Conservation (phyloP, 2,797 vertebrate species). For the Gephyroberyx darwinii region DNA sequence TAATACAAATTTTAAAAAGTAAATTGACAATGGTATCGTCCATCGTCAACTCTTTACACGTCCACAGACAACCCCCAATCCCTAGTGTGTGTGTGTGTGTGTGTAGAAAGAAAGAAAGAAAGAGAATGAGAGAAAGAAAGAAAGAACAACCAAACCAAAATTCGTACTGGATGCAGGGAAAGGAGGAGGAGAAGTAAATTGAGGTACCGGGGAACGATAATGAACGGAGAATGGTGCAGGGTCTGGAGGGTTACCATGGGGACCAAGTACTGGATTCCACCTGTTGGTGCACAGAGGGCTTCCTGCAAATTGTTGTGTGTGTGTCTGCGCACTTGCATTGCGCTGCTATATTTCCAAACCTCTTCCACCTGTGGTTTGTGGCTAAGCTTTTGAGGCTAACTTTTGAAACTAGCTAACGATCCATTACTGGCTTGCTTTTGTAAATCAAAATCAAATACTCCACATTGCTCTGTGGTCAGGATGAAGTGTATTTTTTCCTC, state of each 20-base stretch:
- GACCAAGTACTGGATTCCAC: no score
- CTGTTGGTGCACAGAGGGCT: no score
- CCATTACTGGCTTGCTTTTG: not conserved
- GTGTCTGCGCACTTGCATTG: not conserved
- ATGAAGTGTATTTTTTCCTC: constrained; percentile 4
- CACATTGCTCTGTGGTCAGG: not conserved
- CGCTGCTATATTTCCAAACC: not conserved
- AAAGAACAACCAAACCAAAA: no score
- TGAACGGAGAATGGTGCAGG: constrained; percentile 13
- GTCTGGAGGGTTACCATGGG: constrained; percentile 21
- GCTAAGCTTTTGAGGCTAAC: not conserved
- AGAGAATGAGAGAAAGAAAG: no score
- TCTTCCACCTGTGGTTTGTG: not conserved
- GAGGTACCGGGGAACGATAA: not conserved
- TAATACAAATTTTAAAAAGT: no score
- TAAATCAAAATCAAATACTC: not conserved
- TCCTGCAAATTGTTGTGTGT: not conserved
- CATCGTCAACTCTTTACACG: no score
- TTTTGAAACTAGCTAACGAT: not conserved
- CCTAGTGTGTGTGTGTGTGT: not conserved
- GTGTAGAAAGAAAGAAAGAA: no score
- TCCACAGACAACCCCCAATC: no score
- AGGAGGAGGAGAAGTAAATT: not conserved
- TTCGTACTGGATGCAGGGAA: not conserved
- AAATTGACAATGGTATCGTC: no score